Conservation (phyloP, 2,888 invertebrate genomes). For the Aromia moschata region DNA sequence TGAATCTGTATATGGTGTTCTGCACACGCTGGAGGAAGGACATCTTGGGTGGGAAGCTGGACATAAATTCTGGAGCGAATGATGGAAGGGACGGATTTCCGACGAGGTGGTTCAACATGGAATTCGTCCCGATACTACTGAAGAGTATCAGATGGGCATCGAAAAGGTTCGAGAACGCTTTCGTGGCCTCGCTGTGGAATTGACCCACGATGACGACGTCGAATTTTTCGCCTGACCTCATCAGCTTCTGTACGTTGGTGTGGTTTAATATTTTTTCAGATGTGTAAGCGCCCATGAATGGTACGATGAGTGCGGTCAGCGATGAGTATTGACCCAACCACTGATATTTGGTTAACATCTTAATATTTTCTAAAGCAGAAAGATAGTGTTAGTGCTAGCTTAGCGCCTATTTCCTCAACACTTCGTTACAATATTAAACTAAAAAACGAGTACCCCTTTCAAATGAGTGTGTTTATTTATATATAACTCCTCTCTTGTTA, state of each 20-base stretch:
- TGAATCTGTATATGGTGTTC: constrained; percentile 60
- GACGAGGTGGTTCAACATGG: constrained; percentile 52
- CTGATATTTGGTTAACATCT: no score
- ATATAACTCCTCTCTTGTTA: no score
- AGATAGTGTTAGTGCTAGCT: no score
- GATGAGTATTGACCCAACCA: no score
- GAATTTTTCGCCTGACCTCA: constrained; percentile 57
- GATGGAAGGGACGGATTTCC: constrained; percentile 62
- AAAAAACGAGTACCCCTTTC: no score
- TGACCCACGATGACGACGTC: constrained; percentile 63
- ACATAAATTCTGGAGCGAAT: constrained; percentile 64
- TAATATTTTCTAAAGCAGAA: no score
- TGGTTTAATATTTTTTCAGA: constrained; percentile 50
- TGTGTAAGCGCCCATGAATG: no score
- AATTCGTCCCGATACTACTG: constrained; percentile 62
- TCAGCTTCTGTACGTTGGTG: constrained; percentile 40
- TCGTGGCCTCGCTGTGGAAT: constrained; percentile 64
- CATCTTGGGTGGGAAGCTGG: constrained; percentile 62
- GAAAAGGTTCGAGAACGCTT: constrained; percentile 58
- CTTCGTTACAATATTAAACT: no score
- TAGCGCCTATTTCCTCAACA: no score
- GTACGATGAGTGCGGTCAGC: no score
- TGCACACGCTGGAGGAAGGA: constrained; percentile 66
- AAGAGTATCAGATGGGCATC: constrained; percentile 57
- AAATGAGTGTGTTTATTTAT: no score